A percentile compares a stretch with the other conserved stretches of the same genome.
These are phyloP conservation scores for Falco columbarius DNA, from an alignment of 2,797 vertebrate species.

Conservation along the genomic window DNA sequence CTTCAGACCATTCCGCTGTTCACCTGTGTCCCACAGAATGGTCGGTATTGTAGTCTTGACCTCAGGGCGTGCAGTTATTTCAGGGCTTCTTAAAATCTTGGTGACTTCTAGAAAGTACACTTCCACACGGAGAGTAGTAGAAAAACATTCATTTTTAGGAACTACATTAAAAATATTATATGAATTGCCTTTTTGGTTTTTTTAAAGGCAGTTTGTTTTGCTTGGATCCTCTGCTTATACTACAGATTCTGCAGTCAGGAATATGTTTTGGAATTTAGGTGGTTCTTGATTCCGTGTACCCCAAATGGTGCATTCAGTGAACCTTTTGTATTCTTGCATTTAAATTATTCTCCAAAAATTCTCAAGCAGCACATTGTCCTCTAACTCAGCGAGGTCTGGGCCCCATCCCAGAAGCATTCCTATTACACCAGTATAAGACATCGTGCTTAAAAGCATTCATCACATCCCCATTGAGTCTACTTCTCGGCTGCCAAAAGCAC, in stretches of 20 bases:
- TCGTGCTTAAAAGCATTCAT: neutral
- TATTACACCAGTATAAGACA: neutral
- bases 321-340: neutral
- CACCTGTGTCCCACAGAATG: fast-evolving
- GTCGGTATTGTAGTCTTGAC: fast-evolving
- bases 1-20: fast-evolving
- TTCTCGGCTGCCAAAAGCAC: neutral
- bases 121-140: neutral
- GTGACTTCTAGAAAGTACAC: neutral
- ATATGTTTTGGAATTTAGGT: neutral
- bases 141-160: neutral
- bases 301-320: neutral
- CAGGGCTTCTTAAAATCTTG: neutral
- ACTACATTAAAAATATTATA: neutral
- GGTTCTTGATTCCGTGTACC: neutral
- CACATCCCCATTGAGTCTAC: neutral
- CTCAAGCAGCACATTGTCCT: neutral
- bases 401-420: neutral
- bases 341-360: neutral
- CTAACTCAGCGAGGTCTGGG: neutral
- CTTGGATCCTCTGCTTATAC: neutral
- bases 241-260: neutral
- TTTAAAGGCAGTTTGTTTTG: neutral
- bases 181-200: neutral
- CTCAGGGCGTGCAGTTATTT: fast-evolving